Percentiles rank a stretch among this genome's conserved stretches.
These are phyloP conservation scores for Gymnocephalus cernua DNA, from an alignment of 2,113 vertebrate genomes.

Conservation along the genomic window DNA sequence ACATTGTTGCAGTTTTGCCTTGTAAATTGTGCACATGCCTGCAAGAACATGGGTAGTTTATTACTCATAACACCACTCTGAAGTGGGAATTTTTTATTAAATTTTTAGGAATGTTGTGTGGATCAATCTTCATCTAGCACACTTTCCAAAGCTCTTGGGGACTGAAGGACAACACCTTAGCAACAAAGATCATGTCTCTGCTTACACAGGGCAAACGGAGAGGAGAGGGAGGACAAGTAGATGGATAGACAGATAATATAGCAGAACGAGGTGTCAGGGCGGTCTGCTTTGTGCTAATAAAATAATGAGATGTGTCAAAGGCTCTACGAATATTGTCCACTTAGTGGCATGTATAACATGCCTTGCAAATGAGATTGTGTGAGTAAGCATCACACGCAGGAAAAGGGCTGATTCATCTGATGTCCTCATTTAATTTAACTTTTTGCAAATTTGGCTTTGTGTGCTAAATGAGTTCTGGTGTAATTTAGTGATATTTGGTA, in stretches of 20 bases:
- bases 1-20: not conserved
- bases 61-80: not conserved
- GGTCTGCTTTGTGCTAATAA: constrained; percentile 13
- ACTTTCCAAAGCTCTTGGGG: not conserved
- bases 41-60: not conserved
- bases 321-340: constrained; percentile 24
- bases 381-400: not conserved
- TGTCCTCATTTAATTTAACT: constrained; percentile 1
- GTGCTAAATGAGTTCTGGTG: constrained; percentile 26
- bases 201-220: not conserved
- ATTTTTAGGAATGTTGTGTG: not conserved
- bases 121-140: not conserved
- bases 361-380: not conserved
- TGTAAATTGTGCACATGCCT: not conserved
- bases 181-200: not conserved
- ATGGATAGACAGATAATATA: not conserved
- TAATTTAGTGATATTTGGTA: constrained; percentile 41
- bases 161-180: not conserved
- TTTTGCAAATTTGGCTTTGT: not conserved
- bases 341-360: not conserved
- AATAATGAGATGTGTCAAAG: constrained; percentile 6
- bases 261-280: not conserved
- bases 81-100: not conserved
- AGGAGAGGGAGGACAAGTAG: not conserved
- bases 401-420: not conserved